A percentile compares a stretch with the other conserved stretches of the same genome.
These are phyloP conservation scores for Xerus inauris DNA, from an alignment of 2,113 vertebrate species.

Conservation along the genomic window DNA sequence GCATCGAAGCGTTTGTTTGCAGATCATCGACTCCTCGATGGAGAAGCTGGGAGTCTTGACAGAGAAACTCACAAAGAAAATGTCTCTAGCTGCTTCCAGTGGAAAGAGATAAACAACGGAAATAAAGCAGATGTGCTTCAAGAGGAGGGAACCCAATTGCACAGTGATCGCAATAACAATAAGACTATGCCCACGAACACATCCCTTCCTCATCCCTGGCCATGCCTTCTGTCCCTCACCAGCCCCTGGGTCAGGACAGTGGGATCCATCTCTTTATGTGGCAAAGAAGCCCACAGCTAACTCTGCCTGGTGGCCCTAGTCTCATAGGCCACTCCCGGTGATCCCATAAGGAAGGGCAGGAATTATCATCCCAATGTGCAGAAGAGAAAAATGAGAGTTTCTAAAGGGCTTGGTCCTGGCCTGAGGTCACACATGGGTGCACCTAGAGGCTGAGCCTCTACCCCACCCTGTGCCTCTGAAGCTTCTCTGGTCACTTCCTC, in stretches of 20 bases:
- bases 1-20: constrained; percentile 51
- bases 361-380: neutral
- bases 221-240: accelerated
- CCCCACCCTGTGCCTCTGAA: neutral
- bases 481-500: neutral
- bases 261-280: accelerated
- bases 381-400: neutral
- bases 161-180: accelerated
- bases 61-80: constrained; percentile 31
- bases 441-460: neutral
- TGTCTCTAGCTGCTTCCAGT: constrained; percentile 32
- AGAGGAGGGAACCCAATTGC: neutral
- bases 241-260: neutral
- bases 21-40: constrained; percentile 58
- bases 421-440: neutral
- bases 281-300: neutral
- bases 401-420: neutral
- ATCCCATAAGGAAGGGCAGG: neutral
- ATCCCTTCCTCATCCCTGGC: neutral
- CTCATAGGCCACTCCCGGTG: neutral
- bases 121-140: neutral
- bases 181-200: accelerated
- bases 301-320: neutral
- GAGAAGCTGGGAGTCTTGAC: constrained; percentile 60
- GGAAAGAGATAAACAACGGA: constrained; percentile 32